Conservation (phyloP, 30 jellyfish, hydroid and myxozoan species). For the Phacellophora camtschatica region DNA sequence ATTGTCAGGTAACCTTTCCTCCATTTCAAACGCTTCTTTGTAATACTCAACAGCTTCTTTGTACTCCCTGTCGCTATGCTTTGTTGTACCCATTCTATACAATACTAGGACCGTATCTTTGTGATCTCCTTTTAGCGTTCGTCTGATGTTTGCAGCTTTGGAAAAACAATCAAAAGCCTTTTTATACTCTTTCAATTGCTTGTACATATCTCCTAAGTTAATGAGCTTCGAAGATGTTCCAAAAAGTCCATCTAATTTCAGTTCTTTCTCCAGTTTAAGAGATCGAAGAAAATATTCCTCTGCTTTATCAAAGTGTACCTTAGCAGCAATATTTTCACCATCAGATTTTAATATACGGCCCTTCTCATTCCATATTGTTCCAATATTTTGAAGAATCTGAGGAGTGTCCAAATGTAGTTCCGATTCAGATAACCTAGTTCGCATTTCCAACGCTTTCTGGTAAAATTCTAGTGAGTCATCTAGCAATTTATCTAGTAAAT, state of each 20-base stretch:
- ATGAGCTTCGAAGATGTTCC: constrained; percentile 21
- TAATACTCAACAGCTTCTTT: constrained; percentile 33
- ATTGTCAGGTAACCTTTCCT: constrained; percentile 34
- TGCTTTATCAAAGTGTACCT: constrained; percentile 1
- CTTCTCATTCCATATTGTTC: constrained; percentile 24
- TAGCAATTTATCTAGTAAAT: not conserved
- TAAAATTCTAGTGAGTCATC: constrained; percentile 14
- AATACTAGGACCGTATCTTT: constrained; percentile 39
- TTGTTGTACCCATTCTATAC: constrained; percentile 10
- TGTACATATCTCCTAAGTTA: constrained; percentile 31
- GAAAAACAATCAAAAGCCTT: not conserved
- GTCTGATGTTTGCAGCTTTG: constrained; percentile 29
- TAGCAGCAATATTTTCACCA: not conserved
- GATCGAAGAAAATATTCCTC: not conserved
- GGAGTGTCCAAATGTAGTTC: constrained; percentile 22
- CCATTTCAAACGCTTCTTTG: constrained; percentile 66
- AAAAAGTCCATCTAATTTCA: constrained; percentile 42
- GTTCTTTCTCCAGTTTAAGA: constrained; percentile 16
- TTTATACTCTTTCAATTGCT: not conserved
- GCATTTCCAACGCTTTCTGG: constrained; percentile 15
- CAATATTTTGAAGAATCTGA: constrained; percentile 22
- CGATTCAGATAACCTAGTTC: not conserved
- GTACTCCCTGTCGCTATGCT: not conserved
- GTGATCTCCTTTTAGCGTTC: constrained; percentile 32
- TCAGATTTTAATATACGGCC: not conserved